Conservation (phyloP, 2,797 vertebrate species). For the Eospalax fontanierii region DNA sequence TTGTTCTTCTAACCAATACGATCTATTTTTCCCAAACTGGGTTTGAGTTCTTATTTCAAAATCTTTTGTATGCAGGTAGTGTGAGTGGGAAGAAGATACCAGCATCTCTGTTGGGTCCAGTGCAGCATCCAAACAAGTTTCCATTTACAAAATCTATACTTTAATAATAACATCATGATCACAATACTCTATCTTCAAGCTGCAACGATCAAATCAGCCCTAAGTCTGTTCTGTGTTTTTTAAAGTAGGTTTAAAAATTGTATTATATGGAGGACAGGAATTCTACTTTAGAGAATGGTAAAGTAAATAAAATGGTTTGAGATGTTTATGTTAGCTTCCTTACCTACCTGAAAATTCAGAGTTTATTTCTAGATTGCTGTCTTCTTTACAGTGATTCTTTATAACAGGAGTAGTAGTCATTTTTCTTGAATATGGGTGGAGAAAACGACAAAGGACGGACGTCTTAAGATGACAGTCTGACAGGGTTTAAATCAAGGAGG, state of each 20-base stretch:
- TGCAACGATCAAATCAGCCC: background rate
- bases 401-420: slow-evolving; percentile 62
- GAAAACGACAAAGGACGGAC: slow-evolving; percentile 80
- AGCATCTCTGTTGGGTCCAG: background rate
- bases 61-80: background rate
- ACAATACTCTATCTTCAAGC: background rate
- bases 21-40: background rate
- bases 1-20: background rate
- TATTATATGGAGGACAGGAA: background rate
- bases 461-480: slow-evolving; percentile 85
- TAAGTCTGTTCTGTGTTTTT: background rate
- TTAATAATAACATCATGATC: background rate
- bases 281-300: background rate
- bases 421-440: slow-evolving; percentile 75
- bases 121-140: background rate
- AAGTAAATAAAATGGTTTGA: background rate
- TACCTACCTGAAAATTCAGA: slow-evolving; percentile 58
- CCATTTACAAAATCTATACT: background rate
- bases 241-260: background rate
- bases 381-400: slow-evolving; percentile 81
- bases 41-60: background rate
- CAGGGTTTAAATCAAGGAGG: slow-evolving; percentile 85
- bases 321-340: background rate
- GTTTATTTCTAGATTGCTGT: slow-evolving; percentile 72
- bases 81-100: background rate